These are phyloP conservation scores for Actinia tenebrosa DNA, from an alignment of 64 coral and sea anemone genomes.

Conservation along the genomic window DNA sequence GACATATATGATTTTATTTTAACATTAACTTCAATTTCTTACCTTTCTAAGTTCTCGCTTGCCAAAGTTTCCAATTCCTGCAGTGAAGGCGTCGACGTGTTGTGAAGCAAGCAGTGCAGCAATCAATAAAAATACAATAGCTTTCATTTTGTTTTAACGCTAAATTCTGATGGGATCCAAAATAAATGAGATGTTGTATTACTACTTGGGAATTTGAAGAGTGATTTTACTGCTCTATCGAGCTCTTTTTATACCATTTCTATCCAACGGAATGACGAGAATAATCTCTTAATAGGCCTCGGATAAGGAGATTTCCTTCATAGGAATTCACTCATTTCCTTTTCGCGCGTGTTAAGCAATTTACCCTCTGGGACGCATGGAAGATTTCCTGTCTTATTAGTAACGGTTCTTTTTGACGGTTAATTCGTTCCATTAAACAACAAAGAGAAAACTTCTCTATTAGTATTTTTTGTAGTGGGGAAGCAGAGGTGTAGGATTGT, in stretches of 20 bases:
- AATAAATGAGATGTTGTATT: neutral
- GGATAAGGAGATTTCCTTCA: neutral
- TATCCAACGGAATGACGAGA: neutral
- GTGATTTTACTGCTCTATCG: neutral
- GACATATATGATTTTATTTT: too few species aligned
- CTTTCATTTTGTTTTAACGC: neutral
- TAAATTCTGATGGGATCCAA: neutral
- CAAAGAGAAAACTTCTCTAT: neutral
- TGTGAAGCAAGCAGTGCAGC: neutral
- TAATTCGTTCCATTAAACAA: neutral
- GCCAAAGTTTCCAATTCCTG: constrained; percentile 19
- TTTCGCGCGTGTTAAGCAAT: neutral
- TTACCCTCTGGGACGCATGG: neutral
- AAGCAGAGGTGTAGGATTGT: too few species aligned
- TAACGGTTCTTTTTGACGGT: neutral
- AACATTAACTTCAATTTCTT: neutral
- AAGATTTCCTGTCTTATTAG: neutral
- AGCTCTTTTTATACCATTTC: neutral
- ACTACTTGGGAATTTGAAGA: neutral
- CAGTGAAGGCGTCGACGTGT: neutral
- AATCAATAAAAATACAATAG: neutral
- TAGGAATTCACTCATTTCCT: neutral
- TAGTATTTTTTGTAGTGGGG: too few species aligned
- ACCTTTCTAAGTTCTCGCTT: constrained; percentile 19
- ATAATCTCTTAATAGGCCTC: neutral